Base-by-base conservation (phyloP, 1,140 invertebrate genomes). In the Paracyclopina nana region DNA sequence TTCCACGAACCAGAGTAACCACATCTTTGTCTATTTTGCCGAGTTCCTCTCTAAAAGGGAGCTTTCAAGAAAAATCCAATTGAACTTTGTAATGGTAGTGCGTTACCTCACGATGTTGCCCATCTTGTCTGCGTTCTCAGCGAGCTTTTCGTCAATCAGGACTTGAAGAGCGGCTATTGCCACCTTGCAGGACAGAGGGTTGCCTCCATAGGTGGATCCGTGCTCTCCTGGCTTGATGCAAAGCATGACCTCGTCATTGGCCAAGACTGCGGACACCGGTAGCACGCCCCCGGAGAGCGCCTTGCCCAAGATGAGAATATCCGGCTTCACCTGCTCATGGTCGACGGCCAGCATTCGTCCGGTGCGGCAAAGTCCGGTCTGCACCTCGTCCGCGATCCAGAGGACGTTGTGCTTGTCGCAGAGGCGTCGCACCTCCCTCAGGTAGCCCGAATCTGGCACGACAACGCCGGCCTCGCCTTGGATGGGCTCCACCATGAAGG, bases 401-500 rank as follows among this genome's bases (percentile, higher is more conserved):
- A 99, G 68, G 1, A 98, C 91, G 60, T 96, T 95, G 65, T 97
- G 70, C 60, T 86, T 83, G 2, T 77, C 79, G 63, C 94, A 98
- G 0, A 98, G 68, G 40, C 38, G 22, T 11, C 40, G 38, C 14
- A 46, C 38, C 40, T 55, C 57, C 57, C 70, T 77, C 42, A 98
- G 66, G 60, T 98, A 99, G 0, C 91, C 91, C 2, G 75, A 70
- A 61, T 78, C 65, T 0, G 94, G 94, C 1, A 98, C 82, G 1
- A 91, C 75, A 1, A 96, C 87, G 1, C 94, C 94, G 27, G 91
- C 92, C 69, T 99, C 94, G 0, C 94, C 95, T 70, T 99, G 94
- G 56, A 99, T 96, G 0, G 95, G 94, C 62, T 99, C 95, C 6
- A 97, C 84, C 92, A 99, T 98, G 61, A 92, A 98, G 4, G 82